phyloP scores from a whole-genome alignment of 2,797 vertebrate species.

The Alfaro cultratus region DNA sequence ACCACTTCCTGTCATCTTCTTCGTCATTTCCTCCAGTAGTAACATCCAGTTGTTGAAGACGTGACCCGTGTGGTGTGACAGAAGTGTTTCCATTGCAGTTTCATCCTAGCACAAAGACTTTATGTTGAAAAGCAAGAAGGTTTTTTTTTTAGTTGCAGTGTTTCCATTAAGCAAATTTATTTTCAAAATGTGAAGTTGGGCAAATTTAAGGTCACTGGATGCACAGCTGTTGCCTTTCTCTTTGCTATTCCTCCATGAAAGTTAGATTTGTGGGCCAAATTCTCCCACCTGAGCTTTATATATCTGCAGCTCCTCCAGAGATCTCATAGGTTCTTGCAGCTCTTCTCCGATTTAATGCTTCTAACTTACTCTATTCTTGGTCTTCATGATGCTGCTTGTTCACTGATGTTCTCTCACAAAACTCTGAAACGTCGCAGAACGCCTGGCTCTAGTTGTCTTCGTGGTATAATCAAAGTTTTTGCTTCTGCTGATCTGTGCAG shows the following conservation, averaged over 20 bases:
- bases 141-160: too few species aligned
- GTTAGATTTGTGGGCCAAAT: background rate
- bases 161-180: too few species aligned
- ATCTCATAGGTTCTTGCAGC: background rate
- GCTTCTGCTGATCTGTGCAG: constrained; percentile 56
- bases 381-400: background rate
- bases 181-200: too few species aligned
- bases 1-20: too few species aligned
- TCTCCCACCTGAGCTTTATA: background rate
- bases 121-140: too few species aligned
- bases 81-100: too few species aligned
- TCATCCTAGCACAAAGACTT: too few species aligned
- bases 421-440: background rate
- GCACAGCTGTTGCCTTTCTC: background rate
- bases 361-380: background rate
- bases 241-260: background rate
- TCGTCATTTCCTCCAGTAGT: too few species aligned
- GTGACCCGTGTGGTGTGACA: too few species aligned
- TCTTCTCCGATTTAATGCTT: too few species aligned
- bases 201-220: too few species aligned
- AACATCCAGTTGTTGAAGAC: too few species aligned
- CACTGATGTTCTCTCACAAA: background rate
- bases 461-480: background rate
- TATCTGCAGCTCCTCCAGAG: background rate
- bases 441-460: background rate